Conservation (phyloP, 1,140 invertebrate genomes). For the Oreohelix idahoensis region DNA sequence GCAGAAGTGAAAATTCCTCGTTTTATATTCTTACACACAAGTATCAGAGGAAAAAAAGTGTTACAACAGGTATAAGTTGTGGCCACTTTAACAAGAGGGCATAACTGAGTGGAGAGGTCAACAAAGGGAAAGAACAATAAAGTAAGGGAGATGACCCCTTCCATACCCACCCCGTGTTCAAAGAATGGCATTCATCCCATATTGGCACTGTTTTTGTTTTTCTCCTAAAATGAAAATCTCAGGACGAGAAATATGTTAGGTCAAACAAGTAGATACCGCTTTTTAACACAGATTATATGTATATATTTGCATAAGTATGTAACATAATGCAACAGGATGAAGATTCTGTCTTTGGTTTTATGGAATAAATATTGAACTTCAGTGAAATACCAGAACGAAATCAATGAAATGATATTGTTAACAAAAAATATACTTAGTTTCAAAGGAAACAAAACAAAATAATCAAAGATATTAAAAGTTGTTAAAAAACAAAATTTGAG, state of each 20-base stretch:
- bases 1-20: too few species aligned
- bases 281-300: not conserved
- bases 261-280: not conserved
- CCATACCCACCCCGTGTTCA: slow-evolving; percentile 21
- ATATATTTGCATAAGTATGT: not conserved
- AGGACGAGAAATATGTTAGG: not conserved
- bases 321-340: not conserved
- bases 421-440: too few species aligned
- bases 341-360: not conserved
- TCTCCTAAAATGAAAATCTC: slow-evolving; percentile 24
- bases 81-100: slow-evolving; percentile 23
- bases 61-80: slow-evolving; percentile 31
- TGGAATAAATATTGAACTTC: not conserved
- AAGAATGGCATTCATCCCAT: not conserved
- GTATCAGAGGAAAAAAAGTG: slow-evolving; percentile 27
- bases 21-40: slow-evolving; percentile 24
- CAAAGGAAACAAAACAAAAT: too few species aligned
- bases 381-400: not conserved
- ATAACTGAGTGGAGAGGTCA: slow-evolving; percentile 36
- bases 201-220: not conserved
- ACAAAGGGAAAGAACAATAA: slow-evolving; percentile 12
- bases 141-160: slow-evolving; percentile 33
- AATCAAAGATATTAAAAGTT: too few species aligned
- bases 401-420: too few species aligned
- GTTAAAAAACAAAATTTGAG: too few species aligned